These are phyloP conservation scores for Sceloporus undulatus DNA, from an alignment of 2,113 vertebrate genomes.

Conservation along the genomic window DNA sequence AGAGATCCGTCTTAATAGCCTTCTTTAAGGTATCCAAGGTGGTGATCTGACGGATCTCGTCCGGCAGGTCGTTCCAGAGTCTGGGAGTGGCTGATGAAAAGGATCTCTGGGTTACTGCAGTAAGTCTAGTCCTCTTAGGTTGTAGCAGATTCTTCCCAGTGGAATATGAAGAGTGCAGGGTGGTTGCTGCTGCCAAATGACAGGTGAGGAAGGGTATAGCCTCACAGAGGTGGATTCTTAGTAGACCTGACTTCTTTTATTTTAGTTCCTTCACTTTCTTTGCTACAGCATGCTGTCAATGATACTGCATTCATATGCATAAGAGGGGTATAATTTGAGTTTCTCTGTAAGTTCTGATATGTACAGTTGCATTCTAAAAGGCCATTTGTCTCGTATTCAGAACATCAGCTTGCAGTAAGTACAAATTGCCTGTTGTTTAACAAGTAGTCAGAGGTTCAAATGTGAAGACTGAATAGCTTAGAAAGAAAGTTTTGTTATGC, in stretches of 20 bases:
- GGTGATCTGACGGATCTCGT: no score
- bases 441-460: background rate
- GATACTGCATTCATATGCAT: background rate
- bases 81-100: no score
- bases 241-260: background rate
- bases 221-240: background rate
- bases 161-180: no score
- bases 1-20: no score
- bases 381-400: background rate
- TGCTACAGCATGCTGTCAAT: background rate
- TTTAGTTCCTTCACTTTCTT: background rate
- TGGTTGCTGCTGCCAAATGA: no score
- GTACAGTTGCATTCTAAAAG: background rate
- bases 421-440: background rate
- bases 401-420: background rate
- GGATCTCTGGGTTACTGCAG: no score
- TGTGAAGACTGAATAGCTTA: background rate
- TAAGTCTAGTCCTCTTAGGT: no score
- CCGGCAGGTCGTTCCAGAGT: no score
- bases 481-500: background rate
- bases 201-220: no score
- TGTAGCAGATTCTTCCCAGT: no score
- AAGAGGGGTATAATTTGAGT: background rate
- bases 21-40: no score
- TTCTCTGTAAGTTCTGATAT: background rate